These are phyloP conservation scores for Acleris literana DNA, from an alignment of 2,888 invertebrate species.

Conservation along the genomic window DNA sequence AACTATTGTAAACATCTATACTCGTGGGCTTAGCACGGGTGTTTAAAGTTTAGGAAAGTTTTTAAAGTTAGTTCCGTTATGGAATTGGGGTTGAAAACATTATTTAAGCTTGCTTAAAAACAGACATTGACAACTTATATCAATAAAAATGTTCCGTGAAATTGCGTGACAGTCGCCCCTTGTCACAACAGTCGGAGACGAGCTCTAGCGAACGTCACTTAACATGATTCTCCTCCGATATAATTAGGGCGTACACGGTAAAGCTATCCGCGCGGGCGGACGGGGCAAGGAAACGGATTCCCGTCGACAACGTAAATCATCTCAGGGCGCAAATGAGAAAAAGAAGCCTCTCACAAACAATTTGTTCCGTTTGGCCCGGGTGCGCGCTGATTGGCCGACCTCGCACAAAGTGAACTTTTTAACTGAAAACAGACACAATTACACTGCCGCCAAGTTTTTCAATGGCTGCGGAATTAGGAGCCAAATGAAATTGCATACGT, in stretches of 20 bases:
- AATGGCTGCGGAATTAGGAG: conserved; percentile 15
- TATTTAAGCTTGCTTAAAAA: too few species aligned
- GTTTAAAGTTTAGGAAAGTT: too few species aligned
- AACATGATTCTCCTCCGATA: conserved; percentile 27
- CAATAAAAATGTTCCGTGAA: too few species aligned
- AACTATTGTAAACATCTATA: too few species aligned
- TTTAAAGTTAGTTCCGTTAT: too few species aligned
- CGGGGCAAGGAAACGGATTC: conserved; percentile 34
- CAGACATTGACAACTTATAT: too few species aligned
- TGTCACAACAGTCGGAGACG: conserved; percentile 2
- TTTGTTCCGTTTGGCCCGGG: conserved; percentile 36
- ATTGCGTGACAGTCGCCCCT: conserved; percentile 1
- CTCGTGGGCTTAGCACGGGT: too few species aligned
- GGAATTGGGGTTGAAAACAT: too few species aligned
- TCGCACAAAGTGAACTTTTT: conserved; percentile 36
- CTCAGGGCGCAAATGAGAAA: conserved; percentile 36
- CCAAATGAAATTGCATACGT: conserved; percentile 25
- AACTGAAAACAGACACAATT: conserved; percentile 37
- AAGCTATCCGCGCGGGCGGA: conserved; percentile 26
- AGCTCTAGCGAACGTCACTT: conserved; percentile 9
- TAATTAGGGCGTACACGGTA: conserved; percentile 34
- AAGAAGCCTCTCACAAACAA: conserved; percentile 38
- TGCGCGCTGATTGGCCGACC: conserved; percentile 35
- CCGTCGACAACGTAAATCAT: conserved; percentile 37
- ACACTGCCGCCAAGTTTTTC: conserved; percentile 30